Evolutionary conservation across 2,113 vertebrate species (phyloP).

Genomic region (Takifugu bimaculatus): DNA sequence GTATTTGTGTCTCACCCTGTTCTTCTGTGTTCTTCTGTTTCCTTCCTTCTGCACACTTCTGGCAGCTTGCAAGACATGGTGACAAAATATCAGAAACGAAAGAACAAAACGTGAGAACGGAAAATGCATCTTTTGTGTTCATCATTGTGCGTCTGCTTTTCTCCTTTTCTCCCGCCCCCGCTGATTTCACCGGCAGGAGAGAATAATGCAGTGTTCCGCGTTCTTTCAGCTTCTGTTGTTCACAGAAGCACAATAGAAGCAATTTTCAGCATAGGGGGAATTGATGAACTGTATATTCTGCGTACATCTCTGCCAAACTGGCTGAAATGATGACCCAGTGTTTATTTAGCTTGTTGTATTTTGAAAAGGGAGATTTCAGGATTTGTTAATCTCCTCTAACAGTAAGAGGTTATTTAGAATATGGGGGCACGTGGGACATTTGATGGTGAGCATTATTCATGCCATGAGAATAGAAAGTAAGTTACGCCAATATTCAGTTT

Average conservation of each 20-base stretch:
- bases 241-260: conserved; percentile 11
- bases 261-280: conserved; percentile 28
- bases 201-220: conserved; percentile 58
- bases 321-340: conserved; percentile 23
- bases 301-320: conserved; percentile 32
- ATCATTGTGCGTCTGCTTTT: conserved; percentile 15
- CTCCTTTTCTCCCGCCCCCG: conserved; percentile 19
- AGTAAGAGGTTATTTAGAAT: conserved; percentile 1
- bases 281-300: conserved; percentile 27
- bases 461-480: too few species aligned
- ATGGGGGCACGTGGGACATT: background rate
- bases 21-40: conserved; percentile 21
- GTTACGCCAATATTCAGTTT: too few species aligned
- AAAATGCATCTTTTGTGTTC: conserved; percentile 44
- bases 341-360: conserved; percentile 39
- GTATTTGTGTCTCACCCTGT: conserved; percentile 38
- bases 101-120: conserved; percentile 96
- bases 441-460: too few species aligned
- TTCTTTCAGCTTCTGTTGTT: conserved; percentile 23
- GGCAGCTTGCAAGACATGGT: conserved; percentile 97
- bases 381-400: conserved; percentile 26
- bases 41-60: conserved; percentile 45
- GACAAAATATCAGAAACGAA: conserved; percentile 99
- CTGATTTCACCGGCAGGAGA: conserved; percentile 34
- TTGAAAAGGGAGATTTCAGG: conserved; percentile 28